Evolutionary conservation across 2,797 vertebrate genomes (phyloP).

Genomic region (Lagorchestes hirsutus): DNA sequence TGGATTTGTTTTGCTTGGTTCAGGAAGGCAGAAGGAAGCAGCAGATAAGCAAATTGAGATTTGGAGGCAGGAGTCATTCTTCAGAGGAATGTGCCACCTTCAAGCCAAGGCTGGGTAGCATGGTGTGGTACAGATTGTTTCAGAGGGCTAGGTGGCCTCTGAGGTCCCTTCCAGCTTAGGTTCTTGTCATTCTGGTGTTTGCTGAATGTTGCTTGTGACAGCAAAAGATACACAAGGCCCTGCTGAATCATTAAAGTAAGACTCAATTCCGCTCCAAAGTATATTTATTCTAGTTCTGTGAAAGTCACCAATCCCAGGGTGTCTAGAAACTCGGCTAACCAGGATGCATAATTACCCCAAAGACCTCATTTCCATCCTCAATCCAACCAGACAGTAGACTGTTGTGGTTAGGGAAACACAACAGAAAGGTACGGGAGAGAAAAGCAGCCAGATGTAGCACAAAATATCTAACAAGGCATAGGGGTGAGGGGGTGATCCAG

Average conservation of each 20-base stretch:
- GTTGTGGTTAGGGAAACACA: not conserved
- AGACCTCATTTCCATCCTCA: not conserved
- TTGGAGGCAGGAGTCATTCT: not conserved
- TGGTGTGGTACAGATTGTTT: not conserved
- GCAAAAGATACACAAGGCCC: not conserved
- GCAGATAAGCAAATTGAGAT: not conserved
- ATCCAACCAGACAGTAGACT: not conserved
- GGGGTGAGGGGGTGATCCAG: not conserved
- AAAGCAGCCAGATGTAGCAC: not conserved
- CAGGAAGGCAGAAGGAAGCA: not conserved
- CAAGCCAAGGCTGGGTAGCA: not conserved
- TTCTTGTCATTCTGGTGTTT: not conserved
- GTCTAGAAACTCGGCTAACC: not conserved
- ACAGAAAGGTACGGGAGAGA: not conserved
- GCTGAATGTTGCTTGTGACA: not conserved
- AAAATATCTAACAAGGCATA: not conserved
- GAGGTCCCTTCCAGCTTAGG: not conserved
- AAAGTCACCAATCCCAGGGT: not conserved
- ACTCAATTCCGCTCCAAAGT: not conserved
- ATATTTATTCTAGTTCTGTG: not conserved
- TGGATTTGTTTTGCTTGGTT: not conserved
- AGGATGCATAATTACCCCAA: not conserved
- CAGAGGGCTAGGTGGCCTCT: not conserved
- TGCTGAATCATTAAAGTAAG: not conserved
- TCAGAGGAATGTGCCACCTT: not conserved